Base-by-base conservation (phyloP, 23 tunicate species). In the Diplosoma virens region DNA sequence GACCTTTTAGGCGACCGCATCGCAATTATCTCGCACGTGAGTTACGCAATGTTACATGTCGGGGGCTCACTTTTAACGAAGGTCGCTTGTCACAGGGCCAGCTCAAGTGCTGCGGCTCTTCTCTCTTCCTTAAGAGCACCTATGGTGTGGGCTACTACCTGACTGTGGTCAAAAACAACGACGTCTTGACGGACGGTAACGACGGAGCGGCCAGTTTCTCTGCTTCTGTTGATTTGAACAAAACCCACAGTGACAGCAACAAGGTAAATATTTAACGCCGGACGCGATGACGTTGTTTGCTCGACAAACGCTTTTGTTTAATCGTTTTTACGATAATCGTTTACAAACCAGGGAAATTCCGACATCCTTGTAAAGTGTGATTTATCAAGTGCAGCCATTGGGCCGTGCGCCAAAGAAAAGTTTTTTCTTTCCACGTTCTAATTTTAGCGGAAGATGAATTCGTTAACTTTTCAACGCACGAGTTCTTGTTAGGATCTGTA, bases 1-100 rank as follows among this genome's bases (percentile, higher is more conserved):
- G 99, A 95, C 33, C 71, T 95, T 26, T 74, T 95, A 26, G 99
- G 99, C 0, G 99, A 95, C 46, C 80, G 99, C 28, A 95, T 95
- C 31, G 99, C 99, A 23, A 89, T 95, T 28, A 93, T 93, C 41
- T 78, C 93, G 0, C 85, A 81, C 47, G 92, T 86, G 33, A 68
- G 78, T 61, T 65, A 7, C 50, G 50, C 50, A 41, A 9, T 41
- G 50, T 14, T 41, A 7, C 50, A 41, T 41, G 9, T 41, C 50
- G 50, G 11, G 14, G 14, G 50, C 50, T 41, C 50, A 41, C 14
- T 9, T 41, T 41, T 14, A 41, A 14, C 14, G 50, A 7, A 14
- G 9, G 9, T 41, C 50, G 14, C 9, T 9, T 41, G 14, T 14
- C 50, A 41, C 64, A 89, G 93, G 99, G 99, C 17, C 81, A 81